Evolutionary conservation across 2,797 vertebrate genomes (phyloP).

Genomic region (Peromyscus aztecus): DNA sequence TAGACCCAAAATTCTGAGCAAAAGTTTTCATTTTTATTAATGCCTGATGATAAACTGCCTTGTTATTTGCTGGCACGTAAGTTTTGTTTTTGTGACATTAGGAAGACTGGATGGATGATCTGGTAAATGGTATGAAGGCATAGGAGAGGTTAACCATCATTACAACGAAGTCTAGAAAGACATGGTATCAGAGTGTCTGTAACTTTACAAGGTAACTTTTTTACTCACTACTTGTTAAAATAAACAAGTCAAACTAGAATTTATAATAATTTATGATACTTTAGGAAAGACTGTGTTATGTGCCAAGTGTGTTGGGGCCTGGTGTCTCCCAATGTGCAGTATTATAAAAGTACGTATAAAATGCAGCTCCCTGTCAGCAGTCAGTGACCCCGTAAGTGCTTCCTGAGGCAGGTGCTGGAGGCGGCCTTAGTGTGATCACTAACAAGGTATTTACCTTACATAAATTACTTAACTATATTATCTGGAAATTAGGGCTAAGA

Average conservation of each 20-base stretch:
- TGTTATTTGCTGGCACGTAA: conserved; percentile 41
- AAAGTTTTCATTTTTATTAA: conserved; percentile 52
- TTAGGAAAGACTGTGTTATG: background rate
- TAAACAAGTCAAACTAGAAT: conserved; percentile 6
- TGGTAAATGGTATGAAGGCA: background rate
- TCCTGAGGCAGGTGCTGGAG: background rate
- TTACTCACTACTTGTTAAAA: conserved; percentile 46
- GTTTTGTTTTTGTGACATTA: background rate
- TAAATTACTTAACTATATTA: conserved; percentile 50
- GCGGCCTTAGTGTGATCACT: background rate
- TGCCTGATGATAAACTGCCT: conserved; percentile 20
- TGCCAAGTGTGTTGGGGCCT: background rate
- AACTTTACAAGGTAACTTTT: background rate
- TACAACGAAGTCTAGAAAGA: background rate
- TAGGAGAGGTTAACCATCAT: background rate
- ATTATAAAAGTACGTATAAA: background rate
- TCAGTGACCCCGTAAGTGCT: background rate
- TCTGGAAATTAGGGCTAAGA: conserved; percentile 38
- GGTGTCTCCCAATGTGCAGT: background rate
- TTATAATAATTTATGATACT: conserved; percentile 23
- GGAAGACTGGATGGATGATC: background rate
- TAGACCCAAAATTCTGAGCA: conserved; percentile 45
- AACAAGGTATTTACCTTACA: background rate
- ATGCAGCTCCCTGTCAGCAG: background rate
- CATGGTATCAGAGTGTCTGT: conserved; percentile 7